phyloP scores from a whole-genome alignment of 2,113 vertebrate species.

The western clawed frog (Xenopus tropicalis) region UCB_Xtro_10.0 CM004445.2:84256001-84256500 shows the following conservation, averaged over 20 bases:
- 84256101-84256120: background rate
- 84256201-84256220: background rate
- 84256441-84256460: background rate
- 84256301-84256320: background rate
- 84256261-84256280: slow-evolving; percentile 27
- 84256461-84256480: background rate
- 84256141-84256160: background rate
- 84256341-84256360: background rate
- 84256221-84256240: slow-evolving; percentile 7
- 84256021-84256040: too few relatives aligned
- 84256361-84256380: background rate
- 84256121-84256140: background rate
- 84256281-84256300: background rate
- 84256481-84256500: slow-evolving; percentile 7
- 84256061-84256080: background rate
- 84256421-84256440: slow-evolving; percentile 21
- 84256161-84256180: background rate
- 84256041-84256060: background rate
- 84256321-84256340: slow-evolving; percentile 1
- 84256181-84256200: slow-evolving; percentile 2
- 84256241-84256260: slow-evolving; percentile 33
- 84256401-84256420: slow-evolving; percentile 1
- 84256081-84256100: background rate
- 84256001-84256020: too few relatives aligned
- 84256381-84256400: background rate